Evolutionary conservation across 2,113 vertebrate species (phyloP).

Genomic region (Eleginops maclovinus): DNA sequence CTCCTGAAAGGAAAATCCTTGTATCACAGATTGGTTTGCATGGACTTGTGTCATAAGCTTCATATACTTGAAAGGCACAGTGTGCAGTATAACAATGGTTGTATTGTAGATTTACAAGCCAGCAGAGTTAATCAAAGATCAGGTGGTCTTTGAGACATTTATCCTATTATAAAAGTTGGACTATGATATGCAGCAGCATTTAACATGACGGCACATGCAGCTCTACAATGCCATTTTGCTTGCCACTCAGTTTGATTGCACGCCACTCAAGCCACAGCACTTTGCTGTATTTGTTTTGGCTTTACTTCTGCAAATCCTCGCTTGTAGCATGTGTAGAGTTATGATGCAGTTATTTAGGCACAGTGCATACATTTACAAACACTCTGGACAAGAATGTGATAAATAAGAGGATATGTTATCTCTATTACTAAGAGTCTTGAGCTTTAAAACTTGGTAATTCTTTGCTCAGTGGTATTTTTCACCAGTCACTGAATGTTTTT

Average conservation of each 20-base stretch:
- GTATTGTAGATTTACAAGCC: constrained; percentile 55
- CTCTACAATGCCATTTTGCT: background rate
- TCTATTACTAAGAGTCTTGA: background rate
- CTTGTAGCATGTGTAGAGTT: background rate
- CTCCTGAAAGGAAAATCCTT: constrained; percentile 25
- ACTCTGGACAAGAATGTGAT: background rate
- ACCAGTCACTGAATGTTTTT: background rate
- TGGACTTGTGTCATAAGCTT: constrained; percentile 48
- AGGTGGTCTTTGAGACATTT: constrained; percentile 47
- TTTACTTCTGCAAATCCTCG: background rate
- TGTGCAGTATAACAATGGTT: constrained; percentile 63
- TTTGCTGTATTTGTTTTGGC: background rate
- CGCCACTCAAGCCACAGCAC: background rate
- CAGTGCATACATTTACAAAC: background rate
- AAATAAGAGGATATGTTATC: background rate
- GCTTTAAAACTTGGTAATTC: background rate
- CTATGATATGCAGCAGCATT: constrained; percentile 7
- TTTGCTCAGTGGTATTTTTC: background rate
- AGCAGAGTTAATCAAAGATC: constrained; percentile 56
- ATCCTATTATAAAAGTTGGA: constrained; percentile 36
- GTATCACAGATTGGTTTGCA: constrained; percentile 37
- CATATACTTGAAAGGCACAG: constrained; percentile 34
- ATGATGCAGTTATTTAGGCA: background rate
- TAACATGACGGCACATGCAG: background rate
- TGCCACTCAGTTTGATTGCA: background rate